Evolutionary conservation across 2,113 vertebrate species (phyloP).

Genomic region (Procapra przewalskii): DNA sequence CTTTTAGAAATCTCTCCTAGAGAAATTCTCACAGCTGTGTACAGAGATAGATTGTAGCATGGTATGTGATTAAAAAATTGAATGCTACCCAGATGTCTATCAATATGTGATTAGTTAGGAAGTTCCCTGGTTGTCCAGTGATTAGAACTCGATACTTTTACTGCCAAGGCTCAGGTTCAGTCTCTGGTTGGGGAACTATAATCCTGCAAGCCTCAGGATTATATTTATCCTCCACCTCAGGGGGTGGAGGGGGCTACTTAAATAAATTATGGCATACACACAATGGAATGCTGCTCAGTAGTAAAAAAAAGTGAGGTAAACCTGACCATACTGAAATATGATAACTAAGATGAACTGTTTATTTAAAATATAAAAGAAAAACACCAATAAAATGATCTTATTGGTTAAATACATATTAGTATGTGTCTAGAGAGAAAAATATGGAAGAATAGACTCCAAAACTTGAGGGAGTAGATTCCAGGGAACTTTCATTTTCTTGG

Average conservation of each 20-base stretch:
- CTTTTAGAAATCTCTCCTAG: background rate
- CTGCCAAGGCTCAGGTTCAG: background rate
- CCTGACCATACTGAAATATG: background rate
- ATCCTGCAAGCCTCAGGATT: background rate
- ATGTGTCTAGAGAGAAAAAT: background rate
- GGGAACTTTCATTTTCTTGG: conserved; percentile 5
- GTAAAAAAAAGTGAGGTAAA: background rate
- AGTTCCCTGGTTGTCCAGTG: background rate
- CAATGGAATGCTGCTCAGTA: background rate
- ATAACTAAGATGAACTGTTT: background rate
- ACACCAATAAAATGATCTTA: background rate
- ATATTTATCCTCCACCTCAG: too few species aligned
- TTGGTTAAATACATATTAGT: background rate
- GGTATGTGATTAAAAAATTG: background rate
- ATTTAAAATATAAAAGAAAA: background rate
- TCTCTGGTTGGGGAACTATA: background rate
- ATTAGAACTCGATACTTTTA: background rate
- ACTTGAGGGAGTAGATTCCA: conserved; percentile 8
- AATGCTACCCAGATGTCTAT: background rate
- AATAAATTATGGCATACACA: background rate
- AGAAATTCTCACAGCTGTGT: conserved; percentile 21
- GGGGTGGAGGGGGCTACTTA: background rate
- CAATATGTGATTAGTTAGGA: background rate
- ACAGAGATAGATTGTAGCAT: background rate
- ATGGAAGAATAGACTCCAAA: background rate